These are phyloP conservation scores for Autographa pulchrina DNA, from an alignment of 2,888 invertebrate species.

Conservation along the genomic window DNA sequence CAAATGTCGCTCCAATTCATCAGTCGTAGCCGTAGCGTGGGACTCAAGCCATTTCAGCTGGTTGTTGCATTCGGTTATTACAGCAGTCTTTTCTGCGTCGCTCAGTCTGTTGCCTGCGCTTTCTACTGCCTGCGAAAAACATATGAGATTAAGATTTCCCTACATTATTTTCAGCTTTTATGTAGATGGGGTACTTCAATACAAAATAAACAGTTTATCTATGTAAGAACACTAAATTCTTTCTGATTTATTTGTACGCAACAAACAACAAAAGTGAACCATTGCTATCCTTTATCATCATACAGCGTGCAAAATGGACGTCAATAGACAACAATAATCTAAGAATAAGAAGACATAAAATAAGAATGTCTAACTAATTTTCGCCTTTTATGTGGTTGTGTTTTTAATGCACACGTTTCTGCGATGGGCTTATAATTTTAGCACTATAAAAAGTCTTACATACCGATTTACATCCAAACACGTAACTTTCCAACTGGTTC, in stretches of 20 bases:
- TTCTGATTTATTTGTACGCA: no score
- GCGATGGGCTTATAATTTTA: not conserved
- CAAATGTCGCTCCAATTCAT: conserved; percentile 93
- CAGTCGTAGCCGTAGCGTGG: conserved; percentile 93
- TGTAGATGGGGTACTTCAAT: not conserved
- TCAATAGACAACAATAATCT: no score
- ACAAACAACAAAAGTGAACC: no score
- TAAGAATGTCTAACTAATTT: no score
- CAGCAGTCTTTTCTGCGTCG: conserved; percentile 92
- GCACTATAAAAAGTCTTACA: conserved; percentile 32
- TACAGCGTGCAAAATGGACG: no score
- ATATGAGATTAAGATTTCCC: no score
- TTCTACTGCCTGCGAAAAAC: conserved; percentile 88
- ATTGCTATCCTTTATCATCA: no score
- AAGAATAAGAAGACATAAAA: no score
- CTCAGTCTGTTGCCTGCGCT: conserved; percentile 92
- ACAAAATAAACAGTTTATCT: no score
- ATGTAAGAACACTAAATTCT: no score
- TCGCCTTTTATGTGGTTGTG: no score
- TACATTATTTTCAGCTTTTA: not conserved
- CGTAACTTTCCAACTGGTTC: conserved; percentile 94
- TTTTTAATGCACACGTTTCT: no score
- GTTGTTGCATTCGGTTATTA: conserved; percentile 91
- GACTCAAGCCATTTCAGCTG: conserved; percentile 94
- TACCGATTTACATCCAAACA: conserved; percentile 89